Evolutionary conservation across 2,888 invertebrate species (phyloP).

Genomic region (Pollenia griseotomentosa): DNA sequence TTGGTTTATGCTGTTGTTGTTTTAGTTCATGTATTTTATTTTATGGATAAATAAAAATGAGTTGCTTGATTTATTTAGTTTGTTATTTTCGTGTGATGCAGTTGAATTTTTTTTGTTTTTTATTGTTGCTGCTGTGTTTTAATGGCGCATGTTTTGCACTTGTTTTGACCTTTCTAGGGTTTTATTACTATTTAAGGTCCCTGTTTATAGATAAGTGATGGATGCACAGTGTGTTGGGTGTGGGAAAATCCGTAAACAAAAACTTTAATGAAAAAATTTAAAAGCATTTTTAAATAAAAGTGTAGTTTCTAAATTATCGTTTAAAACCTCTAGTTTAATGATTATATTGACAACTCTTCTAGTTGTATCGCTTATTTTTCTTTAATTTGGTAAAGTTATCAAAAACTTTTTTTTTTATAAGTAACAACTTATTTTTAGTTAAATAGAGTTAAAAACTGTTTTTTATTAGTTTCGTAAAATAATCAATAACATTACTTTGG

Average conservation of each 20-base stretch:
- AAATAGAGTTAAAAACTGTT: too few relatives aligned
- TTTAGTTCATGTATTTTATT: conserved; percentile 44
- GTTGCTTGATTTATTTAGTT: conserved; percentile 33
- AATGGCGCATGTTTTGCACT: conserved; percentile 61
- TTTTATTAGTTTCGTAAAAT: too few relatives aligned
- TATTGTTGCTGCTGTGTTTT: conserved; percentile 30
- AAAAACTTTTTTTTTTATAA: too few relatives aligned
- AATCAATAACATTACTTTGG: too few relatives aligned
- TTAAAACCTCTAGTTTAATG: too few relatives aligned
- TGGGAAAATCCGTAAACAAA: background rate
- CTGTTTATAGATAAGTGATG: background rate
- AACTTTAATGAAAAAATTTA: background rate
- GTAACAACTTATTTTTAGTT: too few relatives aligned
- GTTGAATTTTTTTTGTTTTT: conserved; percentile 12
- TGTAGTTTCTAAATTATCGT: too few relatives aligned
- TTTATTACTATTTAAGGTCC: conserved; percentile 30
- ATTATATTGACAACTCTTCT: too few relatives aligned
- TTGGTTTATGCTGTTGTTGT: background rate
- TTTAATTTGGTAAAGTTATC: too few relatives aligned
- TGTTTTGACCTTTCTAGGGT: conserved; percentile 55
- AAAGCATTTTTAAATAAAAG: too few relatives aligned
- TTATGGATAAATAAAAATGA: conserved; percentile 54
- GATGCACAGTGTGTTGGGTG: background rate
- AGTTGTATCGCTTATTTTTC: too few relatives aligned
- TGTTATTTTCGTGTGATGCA: conserved; percentile 19